Conservation (phyloP, 2,888 invertebrate genomes). For the Lasioglossum morio region DNA sequence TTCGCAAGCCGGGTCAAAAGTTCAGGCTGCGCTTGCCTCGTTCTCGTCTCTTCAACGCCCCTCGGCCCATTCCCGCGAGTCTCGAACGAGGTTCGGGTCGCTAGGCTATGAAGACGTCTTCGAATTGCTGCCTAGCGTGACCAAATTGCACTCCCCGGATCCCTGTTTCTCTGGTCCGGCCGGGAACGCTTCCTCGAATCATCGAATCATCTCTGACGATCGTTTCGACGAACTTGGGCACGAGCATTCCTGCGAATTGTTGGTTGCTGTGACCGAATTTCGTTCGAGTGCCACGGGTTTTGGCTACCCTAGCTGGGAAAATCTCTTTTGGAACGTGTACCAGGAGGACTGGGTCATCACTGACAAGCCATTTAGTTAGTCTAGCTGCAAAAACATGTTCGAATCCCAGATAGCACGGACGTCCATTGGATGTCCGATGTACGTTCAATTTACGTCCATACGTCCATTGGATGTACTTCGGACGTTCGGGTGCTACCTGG, state of each 20-base stretch:
- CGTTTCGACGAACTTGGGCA: neutral
- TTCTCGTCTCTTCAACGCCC: conserved; percentile 15
- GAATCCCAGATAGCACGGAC: no score
- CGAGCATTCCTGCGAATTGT: neutral
- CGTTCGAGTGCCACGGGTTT: neutral
- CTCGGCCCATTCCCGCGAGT: neutral
- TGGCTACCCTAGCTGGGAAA: no score
- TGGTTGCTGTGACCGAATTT: neutral
- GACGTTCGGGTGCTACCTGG: no score
- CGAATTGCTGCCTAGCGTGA: neutral
- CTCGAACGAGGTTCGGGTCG: conserved; percentile 19
- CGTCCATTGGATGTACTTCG: no score
- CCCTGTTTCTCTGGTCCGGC: neutral
- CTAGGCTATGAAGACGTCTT: neutral
- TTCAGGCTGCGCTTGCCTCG: conserved; percentile 58
- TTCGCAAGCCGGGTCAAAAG: conserved; percentile 71
- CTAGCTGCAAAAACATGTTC: neutral
- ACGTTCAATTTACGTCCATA: no score
- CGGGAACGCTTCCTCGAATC: neutral
- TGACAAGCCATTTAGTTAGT: neutral
- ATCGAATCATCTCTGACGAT: neutral
- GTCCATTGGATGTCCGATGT: no score
- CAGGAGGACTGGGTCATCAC: no score
- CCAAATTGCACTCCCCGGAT: neutral
- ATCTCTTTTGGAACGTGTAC: no score